Evolutionary conservation across 2,797 vertebrate species (phyloP).

Genomic region (Anisognathus igniventris): DNA sequence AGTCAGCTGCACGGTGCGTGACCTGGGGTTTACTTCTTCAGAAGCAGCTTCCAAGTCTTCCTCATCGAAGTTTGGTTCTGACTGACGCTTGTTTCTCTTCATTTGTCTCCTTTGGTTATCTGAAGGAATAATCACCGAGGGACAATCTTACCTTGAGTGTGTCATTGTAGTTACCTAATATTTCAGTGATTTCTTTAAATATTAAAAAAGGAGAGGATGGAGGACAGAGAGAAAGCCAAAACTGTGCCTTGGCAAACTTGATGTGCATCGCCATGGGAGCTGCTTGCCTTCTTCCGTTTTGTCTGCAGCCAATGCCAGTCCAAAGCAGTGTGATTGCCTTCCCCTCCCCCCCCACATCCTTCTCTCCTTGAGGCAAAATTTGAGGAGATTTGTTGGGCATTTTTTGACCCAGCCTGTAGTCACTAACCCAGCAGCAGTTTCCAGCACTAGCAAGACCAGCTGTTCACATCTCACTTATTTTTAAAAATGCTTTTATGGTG

Average conservation of each 20-base stretch:
- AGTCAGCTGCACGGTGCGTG: slow-evolving; percentile 8
- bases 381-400: accelerated
- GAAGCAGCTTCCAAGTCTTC: slow-evolving; percentile 68
- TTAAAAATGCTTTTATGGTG: not conserved
- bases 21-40: slow-evolving; percentile 65
- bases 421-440: not conserved
- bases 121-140: slow-evolving; percentile 38
- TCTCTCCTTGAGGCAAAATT: not conserved
- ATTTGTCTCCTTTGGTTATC: slow-evolving; percentile 83
- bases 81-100: slow-evolving; percentile 76
- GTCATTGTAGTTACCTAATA: not conserved
- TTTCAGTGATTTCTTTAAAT: not conserved
- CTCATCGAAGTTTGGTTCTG: slow-evolving; percentile 40
- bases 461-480: not conserved
- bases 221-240: not conserved
- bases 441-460: not conserved
- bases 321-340: not conserved
- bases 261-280: not conserved
- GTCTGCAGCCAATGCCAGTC: not conserved
- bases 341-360: accelerated
- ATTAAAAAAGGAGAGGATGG: not conserved
- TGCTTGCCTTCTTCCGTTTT: not conserved
- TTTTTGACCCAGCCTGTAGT: not conserved
- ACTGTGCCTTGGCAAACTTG: not conserved
- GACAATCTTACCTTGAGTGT: not conserved